These are phyloP conservation scores for Conchocele bisecta DNA, from an alignment of 2,888 invertebrate species.

Conservation along the genomic window DNA sequence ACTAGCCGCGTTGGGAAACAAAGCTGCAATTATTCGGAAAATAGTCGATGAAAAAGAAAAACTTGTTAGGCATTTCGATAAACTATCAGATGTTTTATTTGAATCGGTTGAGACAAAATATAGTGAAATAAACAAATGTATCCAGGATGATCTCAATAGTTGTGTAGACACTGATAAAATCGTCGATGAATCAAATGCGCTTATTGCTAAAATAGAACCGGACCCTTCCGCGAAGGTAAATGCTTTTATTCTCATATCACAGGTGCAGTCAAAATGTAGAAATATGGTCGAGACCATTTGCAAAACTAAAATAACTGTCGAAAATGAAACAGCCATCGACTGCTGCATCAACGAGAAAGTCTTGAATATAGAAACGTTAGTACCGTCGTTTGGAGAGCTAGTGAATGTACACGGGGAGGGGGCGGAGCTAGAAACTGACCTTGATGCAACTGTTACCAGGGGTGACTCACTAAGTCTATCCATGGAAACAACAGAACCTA, in stretches of 20 bases:
- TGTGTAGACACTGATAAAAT: not conserved
- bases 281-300: too few relatives aligned
- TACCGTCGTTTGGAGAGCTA: too few relatives aligned
- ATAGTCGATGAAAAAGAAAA: constrained; percentile 20
- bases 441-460: too few relatives aligned
- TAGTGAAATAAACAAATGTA: not conserved
- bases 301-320: too few relatives aligned
- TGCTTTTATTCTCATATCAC: not conserved
- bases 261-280: too few relatives aligned
- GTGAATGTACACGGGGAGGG: too few relatives aligned
- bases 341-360: too few relatives aligned
- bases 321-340: too few relatives aligned
- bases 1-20: constrained; percentile 1
- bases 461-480: too few relatives aligned
- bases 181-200: not conserved
- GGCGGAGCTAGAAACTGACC: constrained; percentile 19
- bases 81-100: constrained; percentile 5
- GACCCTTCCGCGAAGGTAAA: not conserved
- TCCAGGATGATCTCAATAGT: not conserved
- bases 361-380: too few relatives aligned
- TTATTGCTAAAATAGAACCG: not conserved
- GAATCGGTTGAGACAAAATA: not conserved
- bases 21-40: constrained; percentile 19
- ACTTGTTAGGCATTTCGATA: constrained; percentile 22
- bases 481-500: too few relatives aligned